A percentile compares a stretch with the other conserved stretches of the same genome.
phyloP scores from a whole-genome alignment of 2,888 invertebrate species.

The Lithophane leautieri region DNA sequence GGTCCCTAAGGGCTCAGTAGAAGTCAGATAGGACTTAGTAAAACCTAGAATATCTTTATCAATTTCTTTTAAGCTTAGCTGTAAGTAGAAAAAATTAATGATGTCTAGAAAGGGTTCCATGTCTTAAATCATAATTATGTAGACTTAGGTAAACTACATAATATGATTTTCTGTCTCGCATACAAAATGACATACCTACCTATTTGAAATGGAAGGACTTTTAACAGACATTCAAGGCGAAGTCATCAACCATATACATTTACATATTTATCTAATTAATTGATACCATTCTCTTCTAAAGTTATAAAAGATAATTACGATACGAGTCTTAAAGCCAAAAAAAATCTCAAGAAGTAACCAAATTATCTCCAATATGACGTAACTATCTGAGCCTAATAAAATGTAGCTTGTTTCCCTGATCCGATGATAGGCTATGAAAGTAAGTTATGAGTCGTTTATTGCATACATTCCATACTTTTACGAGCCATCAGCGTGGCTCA shows the following conservation, averaged over 20 bases:
- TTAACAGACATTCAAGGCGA: background rate
- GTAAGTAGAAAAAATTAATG: background rate
- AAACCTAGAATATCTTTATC: background rate
- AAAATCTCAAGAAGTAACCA: slow-evolving; percentile 23
- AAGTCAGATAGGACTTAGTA: slow-evolving; percentile 12
- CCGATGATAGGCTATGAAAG: slow-evolving; percentile 47
- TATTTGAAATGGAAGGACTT: background rate
- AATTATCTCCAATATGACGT: slow-evolving; percentile 15
- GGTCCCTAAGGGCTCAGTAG: background rate
- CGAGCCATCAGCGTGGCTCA: slow-evolving; percentile 41
- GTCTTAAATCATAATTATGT: background rate
- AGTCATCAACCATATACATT: too few relatives aligned
- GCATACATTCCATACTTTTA: slow-evolving; percentile 64
- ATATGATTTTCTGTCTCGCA: background rate
- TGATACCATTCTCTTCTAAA: background rate
- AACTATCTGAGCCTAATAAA: slow-evolving; percentile 19
- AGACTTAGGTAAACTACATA: background rate
- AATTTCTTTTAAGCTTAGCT: slow-evolving; percentile 5
- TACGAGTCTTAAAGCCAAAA: background rate
- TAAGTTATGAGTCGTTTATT: slow-evolving; percentile 65
- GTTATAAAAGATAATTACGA: background rate
- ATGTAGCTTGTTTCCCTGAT: slow-evolving; percentile 14
- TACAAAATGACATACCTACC: background rate
- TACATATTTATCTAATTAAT: too few relatives aligned
- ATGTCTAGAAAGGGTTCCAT: background rate